phyloP scores from a whole-genome alignment of 2,113 vertebrate species.

The Spea bombifrons region DNA sequence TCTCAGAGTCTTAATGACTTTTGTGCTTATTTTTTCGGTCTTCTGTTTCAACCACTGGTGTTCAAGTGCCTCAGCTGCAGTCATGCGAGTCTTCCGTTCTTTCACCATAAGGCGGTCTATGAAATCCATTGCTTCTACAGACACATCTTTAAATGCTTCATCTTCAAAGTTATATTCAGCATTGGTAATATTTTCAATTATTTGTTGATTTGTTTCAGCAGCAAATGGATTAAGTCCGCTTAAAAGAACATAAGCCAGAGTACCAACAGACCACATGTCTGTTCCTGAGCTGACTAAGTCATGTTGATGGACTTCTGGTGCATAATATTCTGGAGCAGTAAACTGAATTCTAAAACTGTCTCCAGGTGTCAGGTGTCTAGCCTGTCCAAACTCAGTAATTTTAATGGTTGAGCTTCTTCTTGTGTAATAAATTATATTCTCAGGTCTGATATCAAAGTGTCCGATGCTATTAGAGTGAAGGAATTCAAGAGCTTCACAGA shows the following conservation, averaged over 20 bases:
- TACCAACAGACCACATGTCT: slow-evolving; percentile 97
- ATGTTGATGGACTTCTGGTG: slow-evolving; percentile 93
- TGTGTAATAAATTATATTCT: slow-evolving; percentile 91
- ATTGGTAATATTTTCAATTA: slow-evolving; percentile 92
- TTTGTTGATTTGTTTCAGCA: slow-evolving; percentile 95
- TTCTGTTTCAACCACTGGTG: slow-evolving; percentile 87
- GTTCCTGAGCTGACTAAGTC: slow-evolving; percentile 90
- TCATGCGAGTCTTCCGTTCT: slow-evolving; percentile 94
- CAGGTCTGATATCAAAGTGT: slow-evolving; percentile 93
- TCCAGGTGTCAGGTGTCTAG: slow-evolving; percentile 86
- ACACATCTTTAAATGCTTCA: slow-evolving; percentile 87
- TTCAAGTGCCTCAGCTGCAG: slow-evolving; percentile 84
- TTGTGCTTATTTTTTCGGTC: slow-evolving; percentile 78
- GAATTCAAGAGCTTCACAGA: slow-evolving; percentile 89
- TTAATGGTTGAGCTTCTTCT: slow-evolving; percentile 85
- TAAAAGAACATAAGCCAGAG: slow-evolving; percentile 85
- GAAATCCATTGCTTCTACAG: slow-evolving; percentile 89
- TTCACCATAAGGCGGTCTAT: slow-evolving; percentile 89
- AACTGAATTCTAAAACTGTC: slow-evolving; percentile 91
- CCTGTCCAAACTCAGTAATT: slow-evolving; percentile 94
- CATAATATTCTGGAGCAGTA: slow-evolving; percentile 87
- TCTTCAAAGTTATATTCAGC: slow-evolving; percentile 94
- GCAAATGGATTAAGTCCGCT: slow-evolving; percentile 93
- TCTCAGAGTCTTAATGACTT: slow-evolving; percentile 80
- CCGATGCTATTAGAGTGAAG: slow-evolving; percentile 84